Evolutionary conservation across 1,140 invertebrate species (phyloP).

Genomic region (Idris sp.): DNA sequence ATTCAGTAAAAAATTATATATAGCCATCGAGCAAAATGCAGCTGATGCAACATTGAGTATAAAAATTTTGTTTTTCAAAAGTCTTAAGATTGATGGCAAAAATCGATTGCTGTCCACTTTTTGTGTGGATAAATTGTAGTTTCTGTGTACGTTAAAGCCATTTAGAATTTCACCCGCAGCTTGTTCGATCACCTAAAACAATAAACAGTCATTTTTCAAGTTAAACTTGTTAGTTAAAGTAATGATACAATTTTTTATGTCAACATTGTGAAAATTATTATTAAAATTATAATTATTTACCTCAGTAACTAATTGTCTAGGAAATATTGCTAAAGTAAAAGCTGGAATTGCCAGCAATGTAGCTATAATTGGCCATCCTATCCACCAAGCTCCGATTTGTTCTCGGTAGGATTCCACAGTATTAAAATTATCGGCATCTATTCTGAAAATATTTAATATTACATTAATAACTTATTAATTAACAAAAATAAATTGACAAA

Average conservation of each 20-base stretch:
- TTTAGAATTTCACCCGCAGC: conserved; percentile 78
- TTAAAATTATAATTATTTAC: too few species aligned
- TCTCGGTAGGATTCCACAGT: conserved; percentile 66
- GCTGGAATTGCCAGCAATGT: conserved; percentile 68
- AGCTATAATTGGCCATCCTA: conserved; percentile 73
- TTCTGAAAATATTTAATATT: conserved; percentile 58
- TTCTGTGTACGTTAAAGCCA: conserved; percentile 36
- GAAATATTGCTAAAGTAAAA: conserved; percentile 71
- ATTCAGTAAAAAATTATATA: conserved; percentile 79
- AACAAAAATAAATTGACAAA: conserved; percentile 2
- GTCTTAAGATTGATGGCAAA: conserved; percentile 78
- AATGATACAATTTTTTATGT: too few species aligned
- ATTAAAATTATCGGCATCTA: conserved; percentile 70
- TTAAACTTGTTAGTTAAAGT: too few species aligned
- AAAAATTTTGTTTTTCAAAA: conserved; percentile 81
- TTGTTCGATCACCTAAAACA: conserved; percentile 77
- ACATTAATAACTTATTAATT: too few species aligned
- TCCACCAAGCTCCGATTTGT: conserved; percentile 76
- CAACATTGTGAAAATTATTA: too few species aligned
- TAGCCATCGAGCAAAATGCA: conserved; percentile 79
- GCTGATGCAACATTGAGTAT: conserved; percentile 80
- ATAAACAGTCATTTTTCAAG: background rate
- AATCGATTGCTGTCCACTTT: conserved; percentile 75
- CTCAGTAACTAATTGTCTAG: conserved; percentile 72
- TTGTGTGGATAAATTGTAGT: conserved; percentile 29